These are phyloP conservation scores for Drosophila gunungcola DNA, from an alignment of 1,140 invertebrate genomes.

Conservation along the genomic window DNA sequence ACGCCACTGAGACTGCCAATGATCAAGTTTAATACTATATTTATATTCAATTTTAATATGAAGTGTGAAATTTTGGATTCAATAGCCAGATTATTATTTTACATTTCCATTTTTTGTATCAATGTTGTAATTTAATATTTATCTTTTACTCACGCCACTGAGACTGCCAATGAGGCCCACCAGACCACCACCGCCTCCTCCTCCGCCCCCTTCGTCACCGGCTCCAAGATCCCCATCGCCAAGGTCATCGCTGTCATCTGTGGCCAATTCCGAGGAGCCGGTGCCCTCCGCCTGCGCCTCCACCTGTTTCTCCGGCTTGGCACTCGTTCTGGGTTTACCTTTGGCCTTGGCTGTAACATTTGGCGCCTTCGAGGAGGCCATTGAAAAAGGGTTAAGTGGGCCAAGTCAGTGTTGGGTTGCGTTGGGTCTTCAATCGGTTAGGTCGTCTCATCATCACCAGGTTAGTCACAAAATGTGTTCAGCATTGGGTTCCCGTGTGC, in stretches of 20 bases:
- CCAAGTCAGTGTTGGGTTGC: constrained; percentile 37
- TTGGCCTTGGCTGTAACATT: constrained; percentile 63
- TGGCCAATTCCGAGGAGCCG: constrained; percentile 36
- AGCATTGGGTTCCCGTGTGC: background rate
- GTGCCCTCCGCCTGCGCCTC: background rate
- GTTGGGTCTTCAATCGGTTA: constrained; percentile 2
- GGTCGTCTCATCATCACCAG: background rate
- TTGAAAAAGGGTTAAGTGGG: constrained; percentile 37
- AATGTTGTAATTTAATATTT: background rate
- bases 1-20: too few species aligned
- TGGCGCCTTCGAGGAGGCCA: constrained; percentile 45
- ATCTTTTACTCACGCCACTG: constrained; percentile 84
- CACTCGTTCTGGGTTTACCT: constrained; percentile 10
- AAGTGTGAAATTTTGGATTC: too few species aligned
- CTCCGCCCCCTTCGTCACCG: constrained; percentile 60
- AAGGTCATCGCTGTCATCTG: constrained; percentile 15
- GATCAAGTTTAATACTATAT: too few species aligned
- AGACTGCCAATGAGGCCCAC: constrained; percentile 85
- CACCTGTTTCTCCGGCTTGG: constrained; percentile 41
- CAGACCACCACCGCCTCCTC: constrained; percentile 71
- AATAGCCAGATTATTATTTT: too few species aligned
- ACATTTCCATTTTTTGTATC: too few species aligned
- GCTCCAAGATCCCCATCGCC: constrained; percentile 66
- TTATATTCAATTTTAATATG: too few species aligned
- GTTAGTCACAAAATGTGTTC: constrained; percentile 51